These are phyloP conservation scores for Cotesia typhae DNA, from an alignment of 1,140 invertebrate genomes.

Conservation along the genomic window DNA sequence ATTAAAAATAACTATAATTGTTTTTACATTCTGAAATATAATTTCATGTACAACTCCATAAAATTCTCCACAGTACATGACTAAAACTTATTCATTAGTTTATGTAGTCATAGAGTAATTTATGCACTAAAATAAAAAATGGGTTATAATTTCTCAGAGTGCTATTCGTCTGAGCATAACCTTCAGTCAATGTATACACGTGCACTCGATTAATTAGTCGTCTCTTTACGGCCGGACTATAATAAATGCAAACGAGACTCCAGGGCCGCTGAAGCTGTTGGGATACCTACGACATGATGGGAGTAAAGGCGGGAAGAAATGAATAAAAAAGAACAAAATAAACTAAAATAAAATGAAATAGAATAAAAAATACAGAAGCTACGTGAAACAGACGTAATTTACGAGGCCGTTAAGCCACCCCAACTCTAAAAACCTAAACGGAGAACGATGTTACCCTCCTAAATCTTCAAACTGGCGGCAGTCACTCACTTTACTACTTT, in stretches of 20 bases:
- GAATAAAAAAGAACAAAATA: constrained; percentile 34
- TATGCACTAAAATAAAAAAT: neutral
- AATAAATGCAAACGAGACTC: constrained; percentile 35
- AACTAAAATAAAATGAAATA: constrained; percentile 16
- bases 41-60: too few species aligned
- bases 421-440: constrained; percentile 28
- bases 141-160: neutral
- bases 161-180: neutral
- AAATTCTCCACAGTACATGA: too few species aligned
- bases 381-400: constrained; percentile 38
- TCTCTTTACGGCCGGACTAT: constrained; percentile 28
- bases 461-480: constrained; percentile 35
- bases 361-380: constrained; percentile 32
- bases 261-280: neutral
- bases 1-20: too few species aligned
- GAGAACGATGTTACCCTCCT: constrained; percentile 38
- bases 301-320: constrained; percentile 29
- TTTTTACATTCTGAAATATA: too few species aligned
- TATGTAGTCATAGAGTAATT: too few species aligned
- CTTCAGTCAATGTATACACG: constrained; percentile 10
- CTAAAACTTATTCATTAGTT: too few species aligned
- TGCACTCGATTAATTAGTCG: constrained; percentile 37
- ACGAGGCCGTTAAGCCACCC: constrained; percentile 41
- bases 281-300: neutral
- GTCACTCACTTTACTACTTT: constrained; percentile 32